Conservation (phyloP, 2,888 invertebrate species). For the Drosophila stalkeri region DNA sequence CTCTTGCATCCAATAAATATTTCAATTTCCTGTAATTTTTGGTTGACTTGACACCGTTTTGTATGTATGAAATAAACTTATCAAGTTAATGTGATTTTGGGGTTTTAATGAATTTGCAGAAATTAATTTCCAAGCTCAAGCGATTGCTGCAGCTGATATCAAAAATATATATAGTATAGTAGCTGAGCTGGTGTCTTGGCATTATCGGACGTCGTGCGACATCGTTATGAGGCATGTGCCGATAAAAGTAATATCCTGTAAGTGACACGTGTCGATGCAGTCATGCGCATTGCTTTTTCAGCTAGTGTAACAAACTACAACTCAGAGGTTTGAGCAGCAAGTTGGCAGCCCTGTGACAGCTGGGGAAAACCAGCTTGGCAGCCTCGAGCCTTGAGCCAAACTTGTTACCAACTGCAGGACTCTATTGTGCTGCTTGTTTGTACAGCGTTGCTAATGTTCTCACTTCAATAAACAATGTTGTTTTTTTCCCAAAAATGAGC, state of each 20-base stretch:
- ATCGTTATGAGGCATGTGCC: slow-evolving; percentile 61
- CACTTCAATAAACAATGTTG: slow-evolving; percentile 63
- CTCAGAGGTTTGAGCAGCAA: slow-evolving; percentile 31
- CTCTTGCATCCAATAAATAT: slow-evolving; percentile 50
- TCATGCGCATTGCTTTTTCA: slow-evolving; percentile 48
- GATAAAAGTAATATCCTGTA: slow-evolving; percentile 77
- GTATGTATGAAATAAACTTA: slow-evolving; percentile 71
- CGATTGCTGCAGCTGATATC: slow-evolving; percentile 41
- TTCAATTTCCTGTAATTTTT: slow-evolving; percentile 71
- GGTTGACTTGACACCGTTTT: slow-evolving; percentile 68
- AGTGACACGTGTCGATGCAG: slow-evolving; percentile 65
- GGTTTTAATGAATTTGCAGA: slow-evolving; percentile 74
- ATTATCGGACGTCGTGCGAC: slow-evolving; percentile 56
- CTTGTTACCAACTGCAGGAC: slow-evolving; percentile 39
- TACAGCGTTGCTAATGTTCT: slow-evolving; percentile 60
- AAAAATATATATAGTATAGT: neutral
- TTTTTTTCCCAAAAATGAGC: slow-evolving; percentile 36
- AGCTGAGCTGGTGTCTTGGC: slow-evolving; percentile 7
- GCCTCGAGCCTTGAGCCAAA: neutral
- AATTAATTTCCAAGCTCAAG: slow-evolving; percentile 65
- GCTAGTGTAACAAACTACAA: slow-evolving; percentile 7
- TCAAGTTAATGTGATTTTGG: slow-evolving; percentile 66
- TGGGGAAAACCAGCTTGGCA: slow-evolving; percentile 9
- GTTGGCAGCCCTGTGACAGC: slow-evolving; percentile 24
- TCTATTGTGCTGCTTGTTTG: slow-evolving; percentile 25